Evolutionary conservation across 2,888 invertebrate species (phyloP), one percentile per base, ranked within the genome.

Genomic region (Pogonocherus hispidulus): DNA sequence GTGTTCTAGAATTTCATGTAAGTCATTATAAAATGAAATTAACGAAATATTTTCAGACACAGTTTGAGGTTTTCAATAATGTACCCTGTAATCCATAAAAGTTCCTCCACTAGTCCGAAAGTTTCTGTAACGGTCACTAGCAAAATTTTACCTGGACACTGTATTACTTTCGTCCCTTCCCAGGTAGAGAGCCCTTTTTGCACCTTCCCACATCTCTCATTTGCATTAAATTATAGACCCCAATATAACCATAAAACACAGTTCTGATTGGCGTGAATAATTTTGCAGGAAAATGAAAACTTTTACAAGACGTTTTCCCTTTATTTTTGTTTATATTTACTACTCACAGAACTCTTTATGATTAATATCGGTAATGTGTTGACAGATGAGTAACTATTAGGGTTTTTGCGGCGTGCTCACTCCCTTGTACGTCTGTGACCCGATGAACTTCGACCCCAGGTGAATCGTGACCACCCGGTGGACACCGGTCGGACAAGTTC

Each of bases 311-410:
- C 1, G 4, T 11, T 20, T 18, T 23, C 4, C 0, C 5, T 41
- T 14, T 5, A 41, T 14, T 54, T 44, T 63, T 54, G 27, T 22
- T 23, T 54, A 35, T 66, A 60, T 71, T 72, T 72, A 69, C 60
- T 55, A 55, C 37, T 60, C 52, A 11, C 27, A 16, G 16, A 46
- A 54, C 74, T 68, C 59, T 73, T 66, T 83, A 84, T 86, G 85
- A 86, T 86, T 86, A 84, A 86, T 86, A 85, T 86, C 85, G 70
- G 82, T 77, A 79, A 83, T 86, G 86, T 86, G 86, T 86, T 86
- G 86, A 86, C 86, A 86, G 83, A 81, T 83, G 81, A 83, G 81
- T 83, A 69, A 82, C 83, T 84, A 85, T 84, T 85, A 84, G 84
- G 84, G 85, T 81, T 83, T 83, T 83, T 85, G 85, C 78, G 85